Base-by-base conservation (phyloP, 1,140 invertebrate species). In the Coenobita brevimanus region DNA sequence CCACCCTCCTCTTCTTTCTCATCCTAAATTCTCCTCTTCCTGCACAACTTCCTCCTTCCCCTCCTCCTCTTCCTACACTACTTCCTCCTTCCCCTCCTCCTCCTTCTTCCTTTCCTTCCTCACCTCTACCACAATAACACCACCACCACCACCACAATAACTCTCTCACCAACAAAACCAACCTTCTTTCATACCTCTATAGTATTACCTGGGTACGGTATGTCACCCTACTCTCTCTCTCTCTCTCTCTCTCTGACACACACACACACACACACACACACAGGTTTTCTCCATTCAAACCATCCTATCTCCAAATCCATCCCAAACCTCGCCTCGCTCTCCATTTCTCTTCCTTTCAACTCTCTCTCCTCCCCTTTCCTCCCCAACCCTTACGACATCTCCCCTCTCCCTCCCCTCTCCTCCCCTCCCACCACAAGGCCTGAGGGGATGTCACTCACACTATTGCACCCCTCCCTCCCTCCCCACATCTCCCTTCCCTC, bases 211-310 rank as follows among this genome's bases (percentile, higher is more conserved):
- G n/a, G n/a, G n/a, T n/a, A n/a, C n/a, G n/a, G n/a, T n/a, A n/a
- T n/a, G n/a, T n/a, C n/a, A n/a, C 54, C 54, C n/a, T n/a, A 57
- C 54, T n/a, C n/a, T 57, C 10, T 43, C 73, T 73, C 71, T 36
- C 71, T 30, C 71, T 75, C 24, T 75, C 71, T 75, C 71, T 75
- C 24, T 75, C 71, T 75, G 13, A 36, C 71, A 36, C 6, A 36
- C 15, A 36, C 33, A 36, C 33, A 15, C 33, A 15, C 33, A 15
- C 24, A 15, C 71, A 36, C 71, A 15, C 33, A 15, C 33, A 36
- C 27, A 36, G 10, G 33, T 38, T 75, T n/a, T 75, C 33, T 15
- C 33, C n/a, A 24, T 38, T 15, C 13, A 8, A 36, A 24, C 17
- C 33, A n/a, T 38, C 38, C 30, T 38, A 10, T 13, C 38, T 75